phyloP scores from a whole-genome alignment of 2,797 vertebrate species.

The Megalops cyprinoides region DNA sequence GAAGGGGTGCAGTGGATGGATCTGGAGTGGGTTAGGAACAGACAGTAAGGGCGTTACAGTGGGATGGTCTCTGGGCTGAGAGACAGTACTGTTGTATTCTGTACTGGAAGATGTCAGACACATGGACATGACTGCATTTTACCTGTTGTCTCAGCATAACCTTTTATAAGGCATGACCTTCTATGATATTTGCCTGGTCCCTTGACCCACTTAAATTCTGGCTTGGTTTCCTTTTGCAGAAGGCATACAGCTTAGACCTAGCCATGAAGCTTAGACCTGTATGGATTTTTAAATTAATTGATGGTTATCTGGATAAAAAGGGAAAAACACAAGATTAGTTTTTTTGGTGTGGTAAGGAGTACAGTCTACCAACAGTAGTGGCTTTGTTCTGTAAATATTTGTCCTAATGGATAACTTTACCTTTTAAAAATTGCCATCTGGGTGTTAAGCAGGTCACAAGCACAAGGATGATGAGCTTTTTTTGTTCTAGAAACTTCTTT shows the following conservation, averaged over 20 bases:
- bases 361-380: neutral
- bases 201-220: neutral
- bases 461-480: too few species aligned
- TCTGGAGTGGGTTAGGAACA: too few species aligned
- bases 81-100: too few species aligned
- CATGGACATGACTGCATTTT: too few species aligned
- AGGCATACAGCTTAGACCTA: neutral
- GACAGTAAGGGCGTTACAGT: too few species aligned
- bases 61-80: too few species aligned
- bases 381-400: constrained; percentile 1
- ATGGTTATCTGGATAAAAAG: too few species aligned
- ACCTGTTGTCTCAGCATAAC: too few species aligned
- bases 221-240: neutral
- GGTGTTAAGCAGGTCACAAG: neutral
- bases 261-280: neutral
- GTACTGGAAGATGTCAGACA: too few species aligned
- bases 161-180: too few species aligned
- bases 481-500: neutral
- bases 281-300: neutral
- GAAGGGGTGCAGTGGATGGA: too few species aligned
- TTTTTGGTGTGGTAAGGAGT: neutral
- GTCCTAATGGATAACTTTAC: neutral
- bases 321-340: neutral
- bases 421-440: neutral
- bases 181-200: too few species aligned